These are phyloP conservation scores for Amphipyra tragopoginis DNA, from an alignment of 2,888 invertebrate species.

Conservation along the genomic window DNA sequence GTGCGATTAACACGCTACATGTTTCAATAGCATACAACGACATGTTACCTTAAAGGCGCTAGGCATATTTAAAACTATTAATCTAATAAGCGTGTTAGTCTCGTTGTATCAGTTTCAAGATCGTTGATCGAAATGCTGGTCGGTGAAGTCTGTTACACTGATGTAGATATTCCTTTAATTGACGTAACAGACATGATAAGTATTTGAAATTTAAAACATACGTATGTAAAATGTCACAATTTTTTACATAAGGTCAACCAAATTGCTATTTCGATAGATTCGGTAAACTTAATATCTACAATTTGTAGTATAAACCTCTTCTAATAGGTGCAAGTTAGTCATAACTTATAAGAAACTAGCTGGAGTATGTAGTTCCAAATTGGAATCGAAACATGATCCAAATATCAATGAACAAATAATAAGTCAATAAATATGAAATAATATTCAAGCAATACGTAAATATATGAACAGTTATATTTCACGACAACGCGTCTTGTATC, in stretches of 20 bases:
- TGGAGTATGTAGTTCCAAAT: not conserved
- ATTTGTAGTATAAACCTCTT: not conserved
- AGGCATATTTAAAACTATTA: conserved; percentile 13
- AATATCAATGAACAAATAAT: conserved; percentile 23
- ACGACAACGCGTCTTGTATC: not conserved
- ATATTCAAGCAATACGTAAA: conserved; percentile 20
- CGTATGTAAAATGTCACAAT: conserved; percentile 13
- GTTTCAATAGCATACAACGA: no score
- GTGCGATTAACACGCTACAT: no score
- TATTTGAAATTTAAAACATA: no score
- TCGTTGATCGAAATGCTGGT: no score
- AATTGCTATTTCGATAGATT: conserved; percentile 10
- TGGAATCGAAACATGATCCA: conserved; percentile 12
- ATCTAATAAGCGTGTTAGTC: no score
- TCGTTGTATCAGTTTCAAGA: no score
- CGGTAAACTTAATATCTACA: conserved; percentile 6
- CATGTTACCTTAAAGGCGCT: conserved; percentile 28
- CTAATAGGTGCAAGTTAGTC: conserved; percentile 14
- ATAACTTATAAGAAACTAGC: conserved; percentile 6
- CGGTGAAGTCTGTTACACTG: no score
- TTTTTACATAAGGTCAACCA: conserved; percentile 1
- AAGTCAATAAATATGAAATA: conserved; percentile 23
- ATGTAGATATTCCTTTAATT: no score
- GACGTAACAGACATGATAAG: no score
- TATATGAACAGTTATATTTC: no score